Conservation (phyloP, 1,140 invertebrate species). For the Ceratitis capitata region DNA sequence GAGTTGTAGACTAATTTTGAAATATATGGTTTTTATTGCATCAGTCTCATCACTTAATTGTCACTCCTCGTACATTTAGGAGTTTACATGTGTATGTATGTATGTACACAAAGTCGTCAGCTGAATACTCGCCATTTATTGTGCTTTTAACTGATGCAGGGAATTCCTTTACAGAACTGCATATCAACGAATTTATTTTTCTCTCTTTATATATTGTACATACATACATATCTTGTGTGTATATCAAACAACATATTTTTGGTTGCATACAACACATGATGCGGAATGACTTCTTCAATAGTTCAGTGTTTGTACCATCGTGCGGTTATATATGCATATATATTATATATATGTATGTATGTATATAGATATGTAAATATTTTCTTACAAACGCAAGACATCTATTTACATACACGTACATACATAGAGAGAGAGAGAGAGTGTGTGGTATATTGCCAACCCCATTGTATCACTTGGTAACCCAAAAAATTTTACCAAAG, state of each 20-base stretch:
- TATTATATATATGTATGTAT: too few species aligned
- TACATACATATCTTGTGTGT: background rate
- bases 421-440: background rate
- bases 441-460: background rate
- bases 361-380: too few species aligned
- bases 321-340: too few species aligned
- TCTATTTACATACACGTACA: background rate
- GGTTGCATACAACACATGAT: background rate
- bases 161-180: background rate
- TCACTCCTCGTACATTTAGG: too few species aligned
- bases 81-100: background rate
- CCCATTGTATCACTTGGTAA: background rate
- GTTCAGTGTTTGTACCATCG: background rate
- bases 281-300: background rate
- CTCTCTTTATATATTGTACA: background rate
- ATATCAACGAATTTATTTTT: background rate
- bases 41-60: too few species aligned
- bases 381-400: background rate
- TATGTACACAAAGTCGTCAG: background rate
- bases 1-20: too few species aligned
- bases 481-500: constrained; percentile 8
- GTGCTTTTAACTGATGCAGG: background rate
- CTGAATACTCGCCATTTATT: background rate
- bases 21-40: too few species aligned
- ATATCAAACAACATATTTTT: background rate